These are phyloP conservation scores for Thymelicus acteon DNA, from an alignment of 2,888 invertebrate genomes.

Conservation along the genomic window DNA sequence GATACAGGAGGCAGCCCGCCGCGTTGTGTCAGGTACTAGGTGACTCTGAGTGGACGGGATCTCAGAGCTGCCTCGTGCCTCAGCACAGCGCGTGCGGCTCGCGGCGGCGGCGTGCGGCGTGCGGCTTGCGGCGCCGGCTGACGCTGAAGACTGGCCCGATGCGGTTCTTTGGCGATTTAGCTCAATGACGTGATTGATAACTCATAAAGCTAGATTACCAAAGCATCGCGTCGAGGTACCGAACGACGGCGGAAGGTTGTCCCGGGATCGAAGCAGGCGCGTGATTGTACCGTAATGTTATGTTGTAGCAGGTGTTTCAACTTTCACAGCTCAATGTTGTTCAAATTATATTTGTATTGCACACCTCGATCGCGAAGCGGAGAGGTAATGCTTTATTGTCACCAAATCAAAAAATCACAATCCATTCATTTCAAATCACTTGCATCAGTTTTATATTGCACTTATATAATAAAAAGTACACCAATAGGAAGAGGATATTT, in stretches of 20 bases:
- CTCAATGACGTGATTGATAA: conserved; percentile 90
- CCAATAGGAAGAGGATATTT: too few species aligned
- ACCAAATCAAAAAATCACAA: too few species aligned
- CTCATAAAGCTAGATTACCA: conserved; percentile 98
- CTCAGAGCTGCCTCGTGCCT: conserved; percentile 85
- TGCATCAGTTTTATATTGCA: too few species aligned
- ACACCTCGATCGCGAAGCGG: too few species aligned
- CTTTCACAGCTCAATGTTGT: too few species aligned
- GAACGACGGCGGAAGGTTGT: neutral
- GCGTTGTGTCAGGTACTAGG: conserved; percentile 91
- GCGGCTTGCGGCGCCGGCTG: conserved; percentile 19
- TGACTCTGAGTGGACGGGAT: conserved; percentile 90
- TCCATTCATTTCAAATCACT: too few species aligned
- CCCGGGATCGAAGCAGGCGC: neutral
- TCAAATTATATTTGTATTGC: too few species aligned
- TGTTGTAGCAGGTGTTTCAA: too few species aligned
- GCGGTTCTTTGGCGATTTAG: conserved; percentile 95
- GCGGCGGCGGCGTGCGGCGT: conserved; percentile 42
- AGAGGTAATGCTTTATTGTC: too few species aligned
- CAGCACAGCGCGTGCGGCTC: conserved; percentile 57
- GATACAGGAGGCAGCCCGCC: conserved; percentile 1
- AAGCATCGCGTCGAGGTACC: conserved; percentile 87
- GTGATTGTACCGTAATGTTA: neutral
- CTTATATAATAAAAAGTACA: too few species aligned
- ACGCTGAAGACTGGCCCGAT: conserved; percentile 59